These are phyloP conservation scores for Sterrhoptilus dennistouni DNA, from an alignment of 2,113 vertebrate genomes.

Conservation along the genomic window DNA sequence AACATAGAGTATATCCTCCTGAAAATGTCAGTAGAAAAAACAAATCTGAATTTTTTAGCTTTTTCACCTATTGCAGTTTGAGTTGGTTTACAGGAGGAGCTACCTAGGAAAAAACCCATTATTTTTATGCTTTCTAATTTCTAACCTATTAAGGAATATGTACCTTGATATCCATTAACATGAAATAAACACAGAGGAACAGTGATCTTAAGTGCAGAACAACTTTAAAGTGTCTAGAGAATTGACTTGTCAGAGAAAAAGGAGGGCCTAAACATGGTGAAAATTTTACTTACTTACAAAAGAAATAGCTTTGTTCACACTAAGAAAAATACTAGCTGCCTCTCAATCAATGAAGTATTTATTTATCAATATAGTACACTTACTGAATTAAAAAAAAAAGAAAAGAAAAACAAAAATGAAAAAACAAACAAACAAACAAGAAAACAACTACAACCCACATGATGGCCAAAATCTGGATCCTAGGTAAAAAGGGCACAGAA, in stretches of 20 bases:
- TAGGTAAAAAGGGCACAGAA: not conserved
- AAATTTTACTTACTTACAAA: not conserved
- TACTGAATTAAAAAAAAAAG: not conserved
- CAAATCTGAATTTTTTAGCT: not conserved
- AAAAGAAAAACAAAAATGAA: not conserved
- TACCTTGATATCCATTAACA: not conserved
- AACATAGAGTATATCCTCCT: not conserved
- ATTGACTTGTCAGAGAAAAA: not conserved
- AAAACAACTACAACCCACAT: not conserved
- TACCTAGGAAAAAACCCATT: accelerated
- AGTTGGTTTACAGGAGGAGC: not conserved
- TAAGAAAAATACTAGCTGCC: not conserved
- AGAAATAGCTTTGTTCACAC: not conserved
- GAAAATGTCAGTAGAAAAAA: not conserved
- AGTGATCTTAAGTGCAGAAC: not conserved
- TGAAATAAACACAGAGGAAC: not conserved
- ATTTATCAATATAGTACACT: not conserved
- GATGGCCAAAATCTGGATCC: not conserved
- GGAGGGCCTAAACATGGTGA: not conserved
- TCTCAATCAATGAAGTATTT: not conserved
- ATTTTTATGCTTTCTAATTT: not conserved
- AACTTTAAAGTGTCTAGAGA: not conserved
- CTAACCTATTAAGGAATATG: not conserved
- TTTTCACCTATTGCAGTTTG: not conserved
- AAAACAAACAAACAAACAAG: not conserved